Conservation (phyloP, 2,797 vertebrate genomes). For the Pelochelys cantorii region DNA sequence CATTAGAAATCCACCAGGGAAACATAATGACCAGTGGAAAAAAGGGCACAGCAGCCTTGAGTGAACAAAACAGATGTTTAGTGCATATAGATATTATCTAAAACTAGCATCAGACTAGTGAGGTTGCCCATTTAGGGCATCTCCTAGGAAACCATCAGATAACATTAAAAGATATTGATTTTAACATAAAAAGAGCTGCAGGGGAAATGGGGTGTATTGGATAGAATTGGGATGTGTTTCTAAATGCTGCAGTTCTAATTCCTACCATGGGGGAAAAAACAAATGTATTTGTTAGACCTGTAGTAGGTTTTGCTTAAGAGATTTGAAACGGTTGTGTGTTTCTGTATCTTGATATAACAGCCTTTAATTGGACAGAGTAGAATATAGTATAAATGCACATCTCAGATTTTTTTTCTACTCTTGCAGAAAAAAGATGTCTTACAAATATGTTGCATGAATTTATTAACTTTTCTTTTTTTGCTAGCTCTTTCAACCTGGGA, state of each 20-base stretch:
- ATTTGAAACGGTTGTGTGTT: not conserved
- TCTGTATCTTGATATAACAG: constrained; percentile 4
- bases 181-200: constrained; percentile 80
- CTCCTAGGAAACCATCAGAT: constrained; percentile 86
- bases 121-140: constrained; percentile 80
- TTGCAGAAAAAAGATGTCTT: not conserved
- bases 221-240: constrained; percentile 68
- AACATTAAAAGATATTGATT: constrained; percentile 80
- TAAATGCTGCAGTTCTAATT: constrained; percentile 66
- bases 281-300: not conserved
- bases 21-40: constrained; percentile 76
- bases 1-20: constrained; percentile 69
- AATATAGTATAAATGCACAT: constrained; percentile 24
- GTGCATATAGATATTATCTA: constrained; percentile 80
- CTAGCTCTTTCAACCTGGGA: constrained; percentile 20
- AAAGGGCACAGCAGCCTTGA: constrained; percentile 71
- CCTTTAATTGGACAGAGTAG: constrained; percentile 28
- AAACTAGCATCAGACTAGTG: constrained; percentile 72
- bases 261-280: constrained; percentile 1
- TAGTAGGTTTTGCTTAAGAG: constrained; percentile 31
- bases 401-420: not conserved
- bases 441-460: constrained; percentile 3
- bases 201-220: constrained; percentile 65
- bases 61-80: constrained; percentile 81
- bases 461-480: not conserved